Base-by-base conservation (phyloP, 2,797 vertebrate genomes). In the Acanthopagrus latus region DNA sequence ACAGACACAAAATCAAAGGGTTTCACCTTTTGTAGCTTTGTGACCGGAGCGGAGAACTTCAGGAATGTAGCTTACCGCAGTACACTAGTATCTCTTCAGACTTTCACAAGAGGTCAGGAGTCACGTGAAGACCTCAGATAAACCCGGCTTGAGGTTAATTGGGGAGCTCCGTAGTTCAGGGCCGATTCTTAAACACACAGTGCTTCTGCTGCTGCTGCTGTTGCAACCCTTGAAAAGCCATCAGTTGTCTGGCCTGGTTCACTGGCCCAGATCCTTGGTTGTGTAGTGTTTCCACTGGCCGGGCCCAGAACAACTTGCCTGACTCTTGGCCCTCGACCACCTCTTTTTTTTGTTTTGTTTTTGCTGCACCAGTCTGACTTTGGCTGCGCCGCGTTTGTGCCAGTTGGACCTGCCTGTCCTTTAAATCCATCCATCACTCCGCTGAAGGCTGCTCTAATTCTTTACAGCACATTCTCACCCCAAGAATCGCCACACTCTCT, bases 201-300 rank as follows among this genome's bases (percentile, higher is more conserved):
- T 82, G 60, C 21, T 38, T 38, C 33, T 38, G 38, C 38, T 38
- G 38, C 38, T 70, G 59, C 60, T 72, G 29, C 29, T 33, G 59
- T 58, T 72, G 60, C 55, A 8, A 55, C 75, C 52, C 74, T 87
- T 86, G 77, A 90, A 90, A 91, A 90, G 74, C 83, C 80, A 85
- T 88, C 75, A 81, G 63, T 81, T 76, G 60, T 80, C 83, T 89
- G 83, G 79, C 66, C 59, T 43, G 78, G 64, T 85, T 63, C 64
- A 48, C 73, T 86, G 80, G 86, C 86, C 72, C 64, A 55, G 54
- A 76, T 84, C 90, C 86, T 33, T 74, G 51, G 44, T 76, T 90
- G 83, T 86, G 85, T 88, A 80, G 86, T 83, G 60, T 92, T 92
- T 93, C 85, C 83, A 89, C 62, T 55, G 56, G 67, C 50, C 46